Conservation (phyloP, 2,888 invertebrate genomes). For the Pollenia amentaria region DNA sequence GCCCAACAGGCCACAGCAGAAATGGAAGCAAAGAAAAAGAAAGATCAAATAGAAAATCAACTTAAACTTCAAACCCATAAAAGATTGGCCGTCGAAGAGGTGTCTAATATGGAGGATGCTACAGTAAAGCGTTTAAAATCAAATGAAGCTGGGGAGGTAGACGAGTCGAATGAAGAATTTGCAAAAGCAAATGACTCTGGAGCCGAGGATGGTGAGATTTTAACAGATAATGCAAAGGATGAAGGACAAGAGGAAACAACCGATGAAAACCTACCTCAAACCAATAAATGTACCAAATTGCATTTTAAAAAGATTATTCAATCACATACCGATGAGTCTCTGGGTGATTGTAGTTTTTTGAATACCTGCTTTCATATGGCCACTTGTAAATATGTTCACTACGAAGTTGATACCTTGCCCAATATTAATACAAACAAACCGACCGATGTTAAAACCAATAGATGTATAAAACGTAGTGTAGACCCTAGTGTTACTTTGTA, state of each 20-base stretch:
- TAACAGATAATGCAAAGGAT: conserved; percentile 77
- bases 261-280: conserved; percentile 76
- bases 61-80: conserved; percentile 70
- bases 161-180: conserved; percentile 40
- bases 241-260: conserved; percentile 72
- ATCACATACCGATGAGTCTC: conserved; percentile 95
- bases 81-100: conserved; percentile 42
- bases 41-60: conserved; percentile 75
- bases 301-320: conserved; percentile 99
- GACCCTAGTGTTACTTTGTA: conserved; percentile 88
- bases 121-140: conserved; percentile 53
- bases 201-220: conserved; percentile 81
- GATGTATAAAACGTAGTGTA: conserved; percentile 82
- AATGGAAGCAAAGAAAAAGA: conserved; percentile 83
- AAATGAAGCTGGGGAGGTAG: conserved; percentile 20
- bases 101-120: conserved; percentile 30
- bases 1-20: conserved; percentile 84
- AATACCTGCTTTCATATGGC: conserved; percentile 99
- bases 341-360: conserved; percentile 98
- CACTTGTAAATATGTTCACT: conserved; percentile 99
- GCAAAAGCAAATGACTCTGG: conserved; percentile 75
- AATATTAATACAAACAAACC: conserved; percentile 83
- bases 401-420: conserved; percentile 93
- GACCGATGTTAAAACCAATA: conserved; percentile 82
- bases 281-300: conserved; percentile 92